Evolutionary conservation across 1,140 invertebrate species (phyloP).

Genomic region (Hormaphis cornu): DNA sequence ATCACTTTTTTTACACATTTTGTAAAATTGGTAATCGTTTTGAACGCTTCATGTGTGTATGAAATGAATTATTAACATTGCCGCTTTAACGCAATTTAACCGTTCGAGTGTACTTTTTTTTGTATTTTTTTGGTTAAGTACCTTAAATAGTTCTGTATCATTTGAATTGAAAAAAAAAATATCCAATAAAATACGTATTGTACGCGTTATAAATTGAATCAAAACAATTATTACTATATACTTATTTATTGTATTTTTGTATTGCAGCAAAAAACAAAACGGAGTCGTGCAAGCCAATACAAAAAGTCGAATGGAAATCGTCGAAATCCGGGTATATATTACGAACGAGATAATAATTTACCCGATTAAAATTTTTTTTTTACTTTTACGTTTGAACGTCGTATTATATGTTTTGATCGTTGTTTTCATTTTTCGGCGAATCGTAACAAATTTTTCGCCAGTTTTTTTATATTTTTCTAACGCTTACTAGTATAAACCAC

Average conservation of each 20-base stretch:
- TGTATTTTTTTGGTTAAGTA: too few species aligned
- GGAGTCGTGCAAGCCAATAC: conserved; percentile 82
- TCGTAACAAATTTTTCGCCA: background rate
- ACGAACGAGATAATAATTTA: background rate
- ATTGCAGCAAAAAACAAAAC: conserved; percentile 71
- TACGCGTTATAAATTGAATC: too few species aligned
- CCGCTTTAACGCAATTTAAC: too few species aligned
- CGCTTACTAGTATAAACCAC: background rate
- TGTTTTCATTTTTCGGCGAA: background rate
- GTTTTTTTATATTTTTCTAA: background rate
- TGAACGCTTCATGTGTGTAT: too few species aligned
- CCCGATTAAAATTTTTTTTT: background rate
- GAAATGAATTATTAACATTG: too few species aligned
- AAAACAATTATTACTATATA: too few species aligned
- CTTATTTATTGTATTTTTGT: background rate
- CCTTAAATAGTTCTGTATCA: too few species aligned
- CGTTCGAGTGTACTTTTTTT: too few species aligned
- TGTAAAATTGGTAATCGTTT: too few species aligned
- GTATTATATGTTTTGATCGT: background rate
- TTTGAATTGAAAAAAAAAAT: too few species aligned
- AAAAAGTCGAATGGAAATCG: conserved; percentile 91
- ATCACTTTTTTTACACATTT: too few species aligned
- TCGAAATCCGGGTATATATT: conserved; percentile 67
- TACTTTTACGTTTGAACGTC: background rate
- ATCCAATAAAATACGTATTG: too few species aligned